These are phyloP conservation scores for Pantherophis vulpinus DNA, from an alignment of 2,797 vertebrate genomes.

Conservation along the genomic window DNA sequence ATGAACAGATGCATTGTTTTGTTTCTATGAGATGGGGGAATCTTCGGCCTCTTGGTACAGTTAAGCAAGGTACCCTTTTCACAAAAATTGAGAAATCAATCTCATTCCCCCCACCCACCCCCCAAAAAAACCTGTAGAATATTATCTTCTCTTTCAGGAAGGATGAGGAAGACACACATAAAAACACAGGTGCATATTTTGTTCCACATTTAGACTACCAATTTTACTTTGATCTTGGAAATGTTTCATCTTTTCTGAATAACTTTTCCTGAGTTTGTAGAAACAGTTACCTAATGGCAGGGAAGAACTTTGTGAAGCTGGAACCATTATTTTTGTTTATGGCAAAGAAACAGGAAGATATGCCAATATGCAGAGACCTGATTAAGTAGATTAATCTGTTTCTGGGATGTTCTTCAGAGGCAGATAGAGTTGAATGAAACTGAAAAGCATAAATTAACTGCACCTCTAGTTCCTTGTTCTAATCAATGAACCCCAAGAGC, in stretches of 20 bases:
- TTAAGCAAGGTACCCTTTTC: background rate
- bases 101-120: background rate
- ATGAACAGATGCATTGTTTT: too few species aligned
- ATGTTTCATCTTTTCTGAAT: constrained; percentile 28
- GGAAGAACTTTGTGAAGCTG: background rate
- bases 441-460: background rate
- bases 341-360: constrained; percentile 3
- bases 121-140: background rate
- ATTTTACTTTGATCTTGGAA: constrained; percentile 48
- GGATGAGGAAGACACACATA: background rate
- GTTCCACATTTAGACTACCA: constrained; percentile 14
- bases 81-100: background rate
- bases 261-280: constrained; percentile 13
- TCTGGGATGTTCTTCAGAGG: background rate
- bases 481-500: constrained; percentile 11
- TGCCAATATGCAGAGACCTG: background rate
- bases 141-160: background rate
- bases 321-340: constrained; percentile 10
- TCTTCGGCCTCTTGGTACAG: background rate
- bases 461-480: background rate
- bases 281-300: background rate
- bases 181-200: background rate
- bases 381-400: background rate
- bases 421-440: background rate
- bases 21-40: background rate